These are phyloP conservation scores for Penaeus indicus DNA, from an alignment of 1,140 invertebrate species.

Conservation along the genomic window DNA sequence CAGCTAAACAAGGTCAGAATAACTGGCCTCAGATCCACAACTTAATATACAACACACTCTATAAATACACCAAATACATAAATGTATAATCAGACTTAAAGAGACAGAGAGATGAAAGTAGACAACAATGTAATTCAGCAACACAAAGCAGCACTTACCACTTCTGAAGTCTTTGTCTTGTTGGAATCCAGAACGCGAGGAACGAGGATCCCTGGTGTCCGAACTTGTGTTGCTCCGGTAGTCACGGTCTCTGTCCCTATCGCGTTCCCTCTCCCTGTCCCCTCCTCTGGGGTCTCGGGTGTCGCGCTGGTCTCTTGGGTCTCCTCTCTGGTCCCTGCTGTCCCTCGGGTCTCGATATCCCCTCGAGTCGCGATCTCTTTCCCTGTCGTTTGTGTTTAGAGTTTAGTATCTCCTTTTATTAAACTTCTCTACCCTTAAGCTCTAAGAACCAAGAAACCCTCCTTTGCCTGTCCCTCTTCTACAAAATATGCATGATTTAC, in stretches of 20 bases:
- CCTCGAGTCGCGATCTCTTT: constrained; percentile 20
- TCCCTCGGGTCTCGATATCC: constrained; percentile 47
- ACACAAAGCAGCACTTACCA: background rate
- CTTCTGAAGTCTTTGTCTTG: constrained; percentile 60
- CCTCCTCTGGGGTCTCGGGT: constrained; percentile 28
- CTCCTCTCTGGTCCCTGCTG: constrained; percentile 36
- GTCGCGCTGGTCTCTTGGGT: constrained; percentile 59
- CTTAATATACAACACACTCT: too few relatives aligned
- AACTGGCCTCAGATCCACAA: too few relatives aligned
- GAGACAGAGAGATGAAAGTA: too few relatives aligned
- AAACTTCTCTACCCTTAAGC: too few relatives aligned
- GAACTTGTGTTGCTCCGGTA: constrained; percentile 53
- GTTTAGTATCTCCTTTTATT: too few relatives aligned
- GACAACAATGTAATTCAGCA: background rate
- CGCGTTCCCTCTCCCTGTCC: constrained; percentile 29
- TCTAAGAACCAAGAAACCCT: too few relatives aligned
- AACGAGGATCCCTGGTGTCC: constrained; percentile 33
- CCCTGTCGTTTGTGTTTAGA: background rate
- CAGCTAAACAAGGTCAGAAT: too few relatives aligned
- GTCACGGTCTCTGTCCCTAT: constrained; percentile 48
- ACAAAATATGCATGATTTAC: too few relatives aligned
- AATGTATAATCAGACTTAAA: too few relatives aligned
- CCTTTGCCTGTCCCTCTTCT: too few relatives aligned
- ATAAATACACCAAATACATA: too few relatives aligned
- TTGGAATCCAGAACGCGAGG: background rate